Percentiles rank a stretch among this genome's conserved stretches.
Evolutionary conservation across 35 echinoderm and acorn worm species (phyloP).

Genomic region (Eucidaris tribuloides): DNA sequence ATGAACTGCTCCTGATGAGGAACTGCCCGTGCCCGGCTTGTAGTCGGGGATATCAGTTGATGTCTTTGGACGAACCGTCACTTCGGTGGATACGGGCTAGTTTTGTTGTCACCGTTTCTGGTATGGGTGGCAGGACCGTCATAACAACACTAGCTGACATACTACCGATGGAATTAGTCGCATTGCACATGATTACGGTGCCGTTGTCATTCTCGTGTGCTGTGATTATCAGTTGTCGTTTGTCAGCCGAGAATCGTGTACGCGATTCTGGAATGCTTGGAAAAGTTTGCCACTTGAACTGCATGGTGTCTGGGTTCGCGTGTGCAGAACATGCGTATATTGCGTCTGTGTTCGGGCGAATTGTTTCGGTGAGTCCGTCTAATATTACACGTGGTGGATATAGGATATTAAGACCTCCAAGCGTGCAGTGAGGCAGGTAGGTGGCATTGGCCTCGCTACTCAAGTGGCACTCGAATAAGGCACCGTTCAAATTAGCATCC

Average conservation of each 20-base stretch:
- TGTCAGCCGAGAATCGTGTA: constrained; percentile 3
- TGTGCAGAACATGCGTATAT: constrained; percentile 31
- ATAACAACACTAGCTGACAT: neutral
- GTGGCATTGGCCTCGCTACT: constrained; percentile 44
- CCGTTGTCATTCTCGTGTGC: constrained; percentile 26
- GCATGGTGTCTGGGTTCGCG: constrained; percentile 48
- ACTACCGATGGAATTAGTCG: constrained; percentile 57
- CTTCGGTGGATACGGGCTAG: neutral
- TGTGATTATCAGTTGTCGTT: constrained; percentile 24
- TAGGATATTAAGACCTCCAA: constrained; percentile 43
- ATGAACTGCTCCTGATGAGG: neutral
- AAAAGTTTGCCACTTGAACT: constrained; percentile 42
- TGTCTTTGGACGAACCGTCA: constrained; percentile 4
- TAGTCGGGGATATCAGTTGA: neutral
- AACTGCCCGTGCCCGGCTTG: neutral
- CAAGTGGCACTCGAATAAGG: constrained; percentile 82
- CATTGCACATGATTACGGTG: constrained; percentile 61
- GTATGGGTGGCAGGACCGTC: neutral
- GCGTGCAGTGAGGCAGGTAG: constrained; percentile 43
- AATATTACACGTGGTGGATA: constrained; percentile 46
- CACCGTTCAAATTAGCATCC: constrained; percentile 26
- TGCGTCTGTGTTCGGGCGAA: constrained; percentile 32
- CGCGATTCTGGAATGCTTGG: constrained; percentile 6
- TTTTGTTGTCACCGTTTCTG: constrained; percentile 10
- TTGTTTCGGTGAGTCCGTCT: neutral